Conservation (phyloP, 2,888 invertebrate species). For the Schrankia costaestrigalis region DNA sequence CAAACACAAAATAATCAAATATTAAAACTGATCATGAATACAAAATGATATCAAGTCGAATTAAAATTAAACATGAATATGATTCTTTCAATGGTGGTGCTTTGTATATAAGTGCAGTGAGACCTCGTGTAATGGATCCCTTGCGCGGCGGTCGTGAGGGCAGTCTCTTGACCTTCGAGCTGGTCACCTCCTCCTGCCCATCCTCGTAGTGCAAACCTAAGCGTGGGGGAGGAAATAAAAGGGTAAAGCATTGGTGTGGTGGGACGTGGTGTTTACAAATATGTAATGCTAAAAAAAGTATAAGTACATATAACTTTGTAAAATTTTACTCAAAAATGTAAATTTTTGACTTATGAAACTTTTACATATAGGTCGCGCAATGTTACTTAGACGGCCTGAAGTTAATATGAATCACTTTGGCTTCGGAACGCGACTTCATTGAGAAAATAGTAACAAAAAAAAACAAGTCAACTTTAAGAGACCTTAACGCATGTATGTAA, state of each 20-base stretch:
- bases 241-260: constrained; percentile 25
- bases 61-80: neutral
- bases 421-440: too few species aligned
- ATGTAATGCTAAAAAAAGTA: neutral
- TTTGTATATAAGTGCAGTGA: constrained; percentile 64
- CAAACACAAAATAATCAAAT: too few species aligned
- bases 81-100: constrained; percentile 59
- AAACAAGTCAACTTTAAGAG: too few species aligned
- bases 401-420: too few species aligned
- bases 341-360: too few species aligned
- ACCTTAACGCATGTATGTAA: too few species aligned
- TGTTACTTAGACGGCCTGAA: too few species aligned
- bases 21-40: too few species aligned
- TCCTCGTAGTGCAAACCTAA: constrained; percentile 94
- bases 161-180: constrained; percentile 69
- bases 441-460: too few species aligned
- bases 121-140: constrained; percentile 84
- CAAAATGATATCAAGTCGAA: too few species aligned
- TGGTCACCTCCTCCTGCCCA: constrained; percentile 68
- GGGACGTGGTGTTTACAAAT: constrained; percentile 14
- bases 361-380: too few species aligned
- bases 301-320: neutral
- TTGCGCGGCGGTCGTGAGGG: constrained; percentile 89
- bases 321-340: neutral
- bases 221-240: constrained; percentile 28